Conservation (phyloP, 2,888 invertebrate species). For the Temnothorax rugatulus region DNA sequence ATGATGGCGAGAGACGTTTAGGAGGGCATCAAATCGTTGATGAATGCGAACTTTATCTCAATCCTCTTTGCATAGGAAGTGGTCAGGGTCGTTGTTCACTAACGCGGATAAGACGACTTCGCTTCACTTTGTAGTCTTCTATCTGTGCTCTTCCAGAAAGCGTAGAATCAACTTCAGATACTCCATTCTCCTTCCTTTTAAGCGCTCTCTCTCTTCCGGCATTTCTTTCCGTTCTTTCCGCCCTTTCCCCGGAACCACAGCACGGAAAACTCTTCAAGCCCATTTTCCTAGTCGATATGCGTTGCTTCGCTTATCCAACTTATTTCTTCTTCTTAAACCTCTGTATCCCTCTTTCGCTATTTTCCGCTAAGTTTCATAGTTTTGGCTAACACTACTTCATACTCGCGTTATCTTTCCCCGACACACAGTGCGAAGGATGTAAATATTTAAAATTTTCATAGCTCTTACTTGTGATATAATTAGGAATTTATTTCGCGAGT, state of each 20-base stretch:
- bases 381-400: conserved; percentile 9
- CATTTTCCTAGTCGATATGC: conserved; percentile 42
- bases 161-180: conserved; percentile 67
- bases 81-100: conserved; percentile 79
- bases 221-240: conserved; percentile 56
- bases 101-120: conserved; percentile 80
- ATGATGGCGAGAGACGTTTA: conserved; percentile 49
- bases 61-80: conserved; percentile 77
- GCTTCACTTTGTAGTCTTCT: conserved; percentile 74
- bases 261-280: conserved; percentile 14
- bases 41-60: conserved; percentile 76
- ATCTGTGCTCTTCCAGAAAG: conserved; percentile 75
- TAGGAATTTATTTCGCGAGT: conserved; percentile 15
- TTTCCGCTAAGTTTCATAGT: conserved; percentile 45
- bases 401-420: conserved; percentile 18
- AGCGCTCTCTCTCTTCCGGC: conserved; percentile 60
- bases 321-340: conserved; percentile 30
- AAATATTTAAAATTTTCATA: conserved; percentile 22
- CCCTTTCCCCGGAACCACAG: conserved; percentile 4
- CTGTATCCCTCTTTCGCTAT: conserved; percentile 5
- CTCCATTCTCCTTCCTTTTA: conserved; percentile 39
- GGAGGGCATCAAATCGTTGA: conserved; percentile 69
- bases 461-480: conserved; percentile 13
- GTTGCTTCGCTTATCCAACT: conserved; percentile 39
- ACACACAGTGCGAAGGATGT: neutral